Conservation (phyloP, 2,113 vertebrate genomes). For the Hippolais icterina region DNA sequence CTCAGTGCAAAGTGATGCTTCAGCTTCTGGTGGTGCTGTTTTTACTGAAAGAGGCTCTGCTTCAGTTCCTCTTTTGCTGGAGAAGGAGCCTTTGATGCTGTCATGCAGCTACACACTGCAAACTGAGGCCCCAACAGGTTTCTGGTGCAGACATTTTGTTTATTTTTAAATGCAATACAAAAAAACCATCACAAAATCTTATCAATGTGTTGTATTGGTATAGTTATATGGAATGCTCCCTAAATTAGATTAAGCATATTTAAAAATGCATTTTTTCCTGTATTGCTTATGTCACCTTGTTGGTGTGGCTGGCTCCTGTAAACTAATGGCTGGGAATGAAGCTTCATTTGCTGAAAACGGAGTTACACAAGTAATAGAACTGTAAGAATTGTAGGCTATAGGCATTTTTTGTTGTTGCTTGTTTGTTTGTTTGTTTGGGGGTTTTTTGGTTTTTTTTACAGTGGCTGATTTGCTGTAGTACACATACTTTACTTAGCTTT, state of each 20-base stretch:
- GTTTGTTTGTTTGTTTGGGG: too few relatives aligned
- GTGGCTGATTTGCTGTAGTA: neutral
- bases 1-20: neutral
- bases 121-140: neutral
- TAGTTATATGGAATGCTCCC: neutral
- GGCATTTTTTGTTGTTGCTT: neutral
- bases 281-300: neutral
- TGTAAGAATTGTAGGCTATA: neutral
- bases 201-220: neutral
- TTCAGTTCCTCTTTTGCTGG: conserved; percentile 14
- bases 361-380: neutral
- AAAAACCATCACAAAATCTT: neutral
- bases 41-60: neutral
- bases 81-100: neutral
- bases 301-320: neutral
- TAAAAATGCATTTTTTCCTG: neutral
- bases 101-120: neutral
- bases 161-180: neutral
- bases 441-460: neutral
- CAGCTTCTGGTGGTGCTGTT: neutral
- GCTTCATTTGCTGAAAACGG: neutral
- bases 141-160: neutral
- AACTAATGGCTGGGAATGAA: neutral
- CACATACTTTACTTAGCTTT: neutral
- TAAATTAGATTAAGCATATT: neutral